A percentile compares a stretch with the other conserved stretches of the same genome.
These are phyloP conservation scores for Lordiphosa fenestrarum DNA, from an alignment of 2,888 invertebrate genomes.

Conservation along the genomic window DNA sequence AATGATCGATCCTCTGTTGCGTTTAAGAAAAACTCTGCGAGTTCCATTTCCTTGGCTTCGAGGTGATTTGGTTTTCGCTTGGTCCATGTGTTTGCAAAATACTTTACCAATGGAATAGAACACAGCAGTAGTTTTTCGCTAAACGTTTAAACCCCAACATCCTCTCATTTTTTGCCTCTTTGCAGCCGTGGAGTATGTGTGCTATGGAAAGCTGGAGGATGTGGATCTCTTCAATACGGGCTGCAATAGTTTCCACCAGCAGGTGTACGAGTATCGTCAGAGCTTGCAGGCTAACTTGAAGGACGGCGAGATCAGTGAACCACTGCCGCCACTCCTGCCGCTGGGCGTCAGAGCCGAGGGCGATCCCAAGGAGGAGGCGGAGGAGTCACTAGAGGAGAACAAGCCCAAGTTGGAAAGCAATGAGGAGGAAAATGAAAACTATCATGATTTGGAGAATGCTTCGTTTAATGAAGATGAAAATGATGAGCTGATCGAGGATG, in stretches of 20 bases:
- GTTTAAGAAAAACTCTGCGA: slow-evolving; percentile 64
- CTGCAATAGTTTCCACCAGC: slow-evolving; percentile 75
- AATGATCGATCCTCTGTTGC: slow-evolving; percentile 20
- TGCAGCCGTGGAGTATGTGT: slow-evolving; percentile 77
- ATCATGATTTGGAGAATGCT: slow-evolving; percentile 25
- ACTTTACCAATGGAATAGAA: slow-evolving; percentile 77
- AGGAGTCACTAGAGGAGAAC: slow-evolving; percentile 21
- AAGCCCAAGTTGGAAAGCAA: slow-evolving; percentile 16
- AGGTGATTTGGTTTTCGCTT: slow-evolving; percentile 63
- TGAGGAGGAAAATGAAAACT: slow-evolving; percentile 18
- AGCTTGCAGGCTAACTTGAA: slow-evolving; percentile 75
- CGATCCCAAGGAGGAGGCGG: slow-evolving; percentile 54
- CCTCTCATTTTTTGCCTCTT: slow-evolving; percentile 19
- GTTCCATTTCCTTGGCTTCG: slow-evolving; percentile 72
- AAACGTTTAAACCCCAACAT: slow-evolving; percentile 19
- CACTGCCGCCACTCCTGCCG: slow-evolving; percentile 68
- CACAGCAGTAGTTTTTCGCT: slow-evolving; percentile 66
- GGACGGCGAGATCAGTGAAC: slow-evolving; percentile 56
- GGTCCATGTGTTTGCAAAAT: slow-evolving; percentile 78
- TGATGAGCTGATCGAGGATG: slow-evolving; percentile 48
- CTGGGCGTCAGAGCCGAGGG: slow-evolving; percentile 62
- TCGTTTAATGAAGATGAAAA: slow-evolving; percentile 20
- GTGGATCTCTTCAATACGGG: slow-evolving; percentile 76
- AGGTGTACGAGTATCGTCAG: slow-evolving; percentile 77
- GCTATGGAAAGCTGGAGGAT: slow-evolving; percentile 76